These are phyloP conservation scores for Schizaphis graminum DNA, from an alignment of 2,888 invertebrate genomes.

Conservation along the genomic window DNA sequence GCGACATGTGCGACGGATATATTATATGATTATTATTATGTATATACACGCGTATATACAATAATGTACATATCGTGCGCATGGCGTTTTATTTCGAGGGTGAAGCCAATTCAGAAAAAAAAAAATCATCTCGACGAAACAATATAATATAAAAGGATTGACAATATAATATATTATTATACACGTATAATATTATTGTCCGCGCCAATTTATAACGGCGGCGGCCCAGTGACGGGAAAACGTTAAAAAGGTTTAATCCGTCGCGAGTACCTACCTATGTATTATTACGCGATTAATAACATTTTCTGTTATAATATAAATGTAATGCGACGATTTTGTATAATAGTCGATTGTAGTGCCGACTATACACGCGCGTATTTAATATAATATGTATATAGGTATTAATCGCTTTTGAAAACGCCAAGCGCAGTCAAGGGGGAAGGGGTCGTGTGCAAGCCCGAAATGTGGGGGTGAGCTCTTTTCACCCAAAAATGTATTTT, in stretches of 20 bases:
- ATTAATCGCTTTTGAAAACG: not conserved
- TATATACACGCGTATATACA: not conserved
- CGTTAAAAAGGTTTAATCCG: slow-evolving; percentile 27
- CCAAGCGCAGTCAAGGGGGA: not conserved
- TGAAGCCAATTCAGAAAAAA: not conserved
- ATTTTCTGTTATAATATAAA: not conserved
- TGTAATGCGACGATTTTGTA: not conserved
- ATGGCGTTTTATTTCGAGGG: slow-evolving; percentile 24
- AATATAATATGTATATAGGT: not conserved
- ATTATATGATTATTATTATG: not conserved
- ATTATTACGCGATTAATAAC: not conserved
- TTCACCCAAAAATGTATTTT: too few relatives aligned
- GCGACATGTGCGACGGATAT: slow-evolving; percentile 46
- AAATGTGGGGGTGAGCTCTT: not conserved
- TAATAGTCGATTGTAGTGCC: not conserved
- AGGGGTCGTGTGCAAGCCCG: not conserved
- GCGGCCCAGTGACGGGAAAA: slow-evolving; percentile 1
- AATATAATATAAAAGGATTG: slow-evolving; percentile 45
- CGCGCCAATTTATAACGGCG: not conserved
- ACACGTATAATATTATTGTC: not conserved
- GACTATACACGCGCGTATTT: not conserved
- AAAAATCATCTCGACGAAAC: slow-evolving; percentile 15
- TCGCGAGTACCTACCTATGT: not conserved
- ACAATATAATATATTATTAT: slow-evolving; percentile 6
- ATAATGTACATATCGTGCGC: slow-evolving; percentile 1